Percentiles rank a stretch among this genome's conserved stretches.
Conservation (phyloP, 1,140 invertebrate species). For the Drosophila trapezifrons region DNA sequence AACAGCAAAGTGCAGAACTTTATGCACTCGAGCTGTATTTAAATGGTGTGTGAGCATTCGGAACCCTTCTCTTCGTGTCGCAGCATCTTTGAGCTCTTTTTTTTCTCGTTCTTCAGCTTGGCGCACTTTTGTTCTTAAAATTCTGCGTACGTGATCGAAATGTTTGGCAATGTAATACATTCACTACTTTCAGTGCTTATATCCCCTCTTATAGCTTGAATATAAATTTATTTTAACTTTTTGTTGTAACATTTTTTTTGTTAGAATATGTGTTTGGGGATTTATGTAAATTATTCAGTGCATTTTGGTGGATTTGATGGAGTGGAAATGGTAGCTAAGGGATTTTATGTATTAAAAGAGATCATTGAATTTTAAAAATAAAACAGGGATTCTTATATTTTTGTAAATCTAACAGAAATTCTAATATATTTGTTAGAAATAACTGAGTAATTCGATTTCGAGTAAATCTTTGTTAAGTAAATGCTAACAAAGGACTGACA, state of each 20-base stretch:
- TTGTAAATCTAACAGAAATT: no score
- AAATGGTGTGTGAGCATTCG: slow-evolving; percentile 53
- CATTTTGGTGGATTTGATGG: slow-evolving; percentile 30
- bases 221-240: slow-evolving; percentile 32
- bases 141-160: slow-evolving; percentile 63
- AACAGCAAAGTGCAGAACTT: slow-evolving; percentile 36
- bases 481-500: background rate
- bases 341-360: background rate
- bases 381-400: no score
- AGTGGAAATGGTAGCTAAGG: slow-evolving; percentile 9
- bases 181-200: slow-evolving; percentile 38
- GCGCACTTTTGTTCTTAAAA: slow-evolving; percentile 52
- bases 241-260: slow-evolving; percentile 2
- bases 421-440: background rate
- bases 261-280: slow-evolving; percentile 30
- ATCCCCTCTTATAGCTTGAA: slow-evolving; percentile 22
- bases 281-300: slow-evolving; percentile 40
- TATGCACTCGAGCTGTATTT: slow-evolving; percentile 58
- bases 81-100: slow-evolving; percentile 45
- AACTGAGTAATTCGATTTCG: background rate
- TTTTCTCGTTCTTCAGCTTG: slow-evolving; percentile 13
- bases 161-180: slow-evolving; percentile 50
- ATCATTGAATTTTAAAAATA: background rate
- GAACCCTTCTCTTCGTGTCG: slow-evolving; percentile 39
- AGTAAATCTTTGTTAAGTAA: background rate